A percentile compares a stretch with the other conserved stretches of the same genome.
Conservation (phyloP, 2,113 vertebrate species). For the Gopherus flavomarginatus region DNA sequence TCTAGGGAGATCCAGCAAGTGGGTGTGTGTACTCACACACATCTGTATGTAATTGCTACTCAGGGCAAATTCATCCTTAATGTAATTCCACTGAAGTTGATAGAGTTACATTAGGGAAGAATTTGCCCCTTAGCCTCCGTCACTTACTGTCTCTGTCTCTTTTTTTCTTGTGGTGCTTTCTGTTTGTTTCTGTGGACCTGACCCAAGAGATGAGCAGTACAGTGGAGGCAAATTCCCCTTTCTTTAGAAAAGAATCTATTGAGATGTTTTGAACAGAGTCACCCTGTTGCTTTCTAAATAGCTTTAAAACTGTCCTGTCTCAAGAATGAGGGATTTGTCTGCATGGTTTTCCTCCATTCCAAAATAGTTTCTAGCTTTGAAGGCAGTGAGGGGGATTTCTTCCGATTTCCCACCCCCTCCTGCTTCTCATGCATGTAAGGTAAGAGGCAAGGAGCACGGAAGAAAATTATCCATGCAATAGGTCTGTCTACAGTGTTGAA, state of each 20-base stretch:
- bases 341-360: background rate
- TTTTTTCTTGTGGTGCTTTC: background rate
- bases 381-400: background rate
- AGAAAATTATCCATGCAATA: background rate
- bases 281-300: background rate
- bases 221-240: background rate
- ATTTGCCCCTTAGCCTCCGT: background rate
- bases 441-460: conserved; percentile 2
- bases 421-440: background rate
- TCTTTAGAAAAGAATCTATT: background rate
- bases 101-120: background rate
- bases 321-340: background rate
- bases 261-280: background rate
- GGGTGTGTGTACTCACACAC: background rate
- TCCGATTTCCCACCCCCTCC: background rate
- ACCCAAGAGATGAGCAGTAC: background rate
- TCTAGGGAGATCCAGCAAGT: background rate
- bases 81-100: background rate
- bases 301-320: background rate
- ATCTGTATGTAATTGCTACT: background rate
- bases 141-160: background rate
- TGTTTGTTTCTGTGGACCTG: background rate
- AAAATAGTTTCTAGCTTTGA: background rate
- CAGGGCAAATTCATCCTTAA: background rate
- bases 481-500: background rate